These are phyloP conservation scores for Stichodactyla mertensii DNA, from an alignment of 64 coral and sea anemone genomes.

Conservation along the genomic window DNA sequence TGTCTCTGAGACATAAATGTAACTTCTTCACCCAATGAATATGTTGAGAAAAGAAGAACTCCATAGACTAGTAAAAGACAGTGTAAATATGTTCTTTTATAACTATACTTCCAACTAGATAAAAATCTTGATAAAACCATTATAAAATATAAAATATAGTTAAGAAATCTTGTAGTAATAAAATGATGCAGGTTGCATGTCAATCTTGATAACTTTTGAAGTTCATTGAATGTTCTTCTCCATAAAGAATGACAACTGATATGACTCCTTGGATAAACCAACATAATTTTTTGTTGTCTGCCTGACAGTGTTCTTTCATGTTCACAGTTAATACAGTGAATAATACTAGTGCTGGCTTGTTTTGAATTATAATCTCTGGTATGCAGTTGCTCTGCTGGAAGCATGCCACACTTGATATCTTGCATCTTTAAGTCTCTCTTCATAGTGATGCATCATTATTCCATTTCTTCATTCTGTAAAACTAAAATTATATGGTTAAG, in stretches of 20 bases:
- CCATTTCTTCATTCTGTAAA: neutral
- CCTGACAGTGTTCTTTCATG: neutral
- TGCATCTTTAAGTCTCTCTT: neutral
- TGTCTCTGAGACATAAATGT: neutral
- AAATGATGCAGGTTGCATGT: neutral
- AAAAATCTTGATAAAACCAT: conserved; percentile 9
- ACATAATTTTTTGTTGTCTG: neutral
- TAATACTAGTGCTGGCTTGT: neutral
- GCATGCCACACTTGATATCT: neutral
- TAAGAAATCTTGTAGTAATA: neutral
- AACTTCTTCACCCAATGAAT: neutral
- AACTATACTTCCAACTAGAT: neutral
- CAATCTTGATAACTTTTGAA: neutral
- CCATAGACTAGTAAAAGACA: conserved; percentile 2
- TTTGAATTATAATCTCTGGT: neutral
- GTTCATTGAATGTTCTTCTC: neutral
- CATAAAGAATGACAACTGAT: neutral
- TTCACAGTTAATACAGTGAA: neutral
- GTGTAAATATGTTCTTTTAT: neutral
- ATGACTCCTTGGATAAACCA: neutral
- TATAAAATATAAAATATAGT: conserved; percentile 12
- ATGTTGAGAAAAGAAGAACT: neutral
- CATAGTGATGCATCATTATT: neutral
- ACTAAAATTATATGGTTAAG: neutral
- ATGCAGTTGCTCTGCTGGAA: neutral